phyloP scores from a whole-genome alignment of 2,888 invertebrate genomes.

The Prosopocoilus inquinatus region DNA sequence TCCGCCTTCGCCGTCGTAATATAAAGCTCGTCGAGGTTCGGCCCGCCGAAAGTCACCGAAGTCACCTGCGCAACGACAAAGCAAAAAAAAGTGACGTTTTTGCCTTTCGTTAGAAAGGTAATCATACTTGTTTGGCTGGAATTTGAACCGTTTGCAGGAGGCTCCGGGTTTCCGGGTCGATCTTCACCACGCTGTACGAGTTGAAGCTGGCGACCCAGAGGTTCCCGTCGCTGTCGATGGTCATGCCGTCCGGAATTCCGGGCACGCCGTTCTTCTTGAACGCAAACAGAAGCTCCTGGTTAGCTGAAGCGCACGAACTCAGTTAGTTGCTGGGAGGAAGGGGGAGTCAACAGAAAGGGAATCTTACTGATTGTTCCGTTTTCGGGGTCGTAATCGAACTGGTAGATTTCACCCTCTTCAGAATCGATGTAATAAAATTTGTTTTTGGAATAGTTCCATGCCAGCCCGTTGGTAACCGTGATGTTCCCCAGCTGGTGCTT shows the following conservation, averaged over 20 bases:
- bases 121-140: conserved; percentile 62
- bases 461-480: conserved; percentile 74
- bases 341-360: background rate
- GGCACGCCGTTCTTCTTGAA: conserved; percentile 48
- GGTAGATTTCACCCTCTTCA: conserved; percentile 62
- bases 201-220: conserved; percentile 71
- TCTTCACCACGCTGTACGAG: conserved; percentile 14
- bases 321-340: background rate
- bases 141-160: conserved; percentile 60
- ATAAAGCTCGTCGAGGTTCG: conserved; percentile 63
- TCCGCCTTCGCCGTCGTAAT: conserved; percentile 65
- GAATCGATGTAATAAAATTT: conserved; percentile 78
- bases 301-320: conserved; percentile 1
- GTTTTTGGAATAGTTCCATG: conserved; percentile 66
- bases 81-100: too few relatives aligned
- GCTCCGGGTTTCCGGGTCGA: conserved; percentile 57
- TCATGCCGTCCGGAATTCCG: conserved; percentile 73
- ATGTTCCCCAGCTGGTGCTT: conserved; percentile 44
- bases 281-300: conserved; percentile 55
- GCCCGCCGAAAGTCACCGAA: conserved; percentile 72
- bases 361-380: conserved; percentile 64
- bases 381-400: conserved; percentile 69
- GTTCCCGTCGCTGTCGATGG: conserved; percentile 73
- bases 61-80: conserved; percentile 48
- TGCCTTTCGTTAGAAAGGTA: too few relatives aligned